Conservation (phyloP, 2,888 invertebrate species). For the Andricus quercusramuli region DNA sequence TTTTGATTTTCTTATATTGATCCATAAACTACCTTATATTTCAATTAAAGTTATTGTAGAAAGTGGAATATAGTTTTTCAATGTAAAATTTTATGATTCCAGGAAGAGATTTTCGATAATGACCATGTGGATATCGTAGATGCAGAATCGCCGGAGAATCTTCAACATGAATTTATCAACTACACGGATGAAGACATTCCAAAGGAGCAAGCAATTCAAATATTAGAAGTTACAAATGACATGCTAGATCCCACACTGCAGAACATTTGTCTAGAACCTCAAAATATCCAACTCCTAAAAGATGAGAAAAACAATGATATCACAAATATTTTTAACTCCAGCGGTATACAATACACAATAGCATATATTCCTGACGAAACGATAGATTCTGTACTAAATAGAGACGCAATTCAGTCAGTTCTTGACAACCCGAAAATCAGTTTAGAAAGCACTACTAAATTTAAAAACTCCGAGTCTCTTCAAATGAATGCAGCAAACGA, state of each 20-base stretch:
- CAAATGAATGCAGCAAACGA: background rate
- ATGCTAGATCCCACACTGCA: background rate
- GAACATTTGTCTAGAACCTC: background rate
- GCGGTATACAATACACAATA: slow-evolving; percentile 61
- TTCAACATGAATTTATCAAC: background rate
- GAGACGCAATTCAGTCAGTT: slow-evolving; percentile 28
- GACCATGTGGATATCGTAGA: background rate
- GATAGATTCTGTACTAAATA: slow-evolving; percentile 46
- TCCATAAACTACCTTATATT: too few species aligned
- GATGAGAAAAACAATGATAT: slow-evolving; percentile 55
- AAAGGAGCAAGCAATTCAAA: background rate
- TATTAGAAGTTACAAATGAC: background rate
- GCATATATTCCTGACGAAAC: slow-evolving; percentile 61
- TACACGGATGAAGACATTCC: background rate
- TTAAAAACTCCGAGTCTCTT: background rate
- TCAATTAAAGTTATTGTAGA: background rate
- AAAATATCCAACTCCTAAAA: slow-evolving; percentile 47
- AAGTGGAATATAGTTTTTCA: background rate
- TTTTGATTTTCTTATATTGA: too few species aligned
- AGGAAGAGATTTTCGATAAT: background rate
- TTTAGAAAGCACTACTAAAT: background rate
- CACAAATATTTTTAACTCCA: slow-evolving; percentile 55
- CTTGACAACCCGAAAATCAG: slow-evolving; percentile 25
- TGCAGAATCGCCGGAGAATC: background rate
- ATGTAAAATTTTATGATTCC: background rate